Base-by-base conservation (phyloP, 2,888 invertebrate genomes). In the Philopedon plagiatum region DNA sequence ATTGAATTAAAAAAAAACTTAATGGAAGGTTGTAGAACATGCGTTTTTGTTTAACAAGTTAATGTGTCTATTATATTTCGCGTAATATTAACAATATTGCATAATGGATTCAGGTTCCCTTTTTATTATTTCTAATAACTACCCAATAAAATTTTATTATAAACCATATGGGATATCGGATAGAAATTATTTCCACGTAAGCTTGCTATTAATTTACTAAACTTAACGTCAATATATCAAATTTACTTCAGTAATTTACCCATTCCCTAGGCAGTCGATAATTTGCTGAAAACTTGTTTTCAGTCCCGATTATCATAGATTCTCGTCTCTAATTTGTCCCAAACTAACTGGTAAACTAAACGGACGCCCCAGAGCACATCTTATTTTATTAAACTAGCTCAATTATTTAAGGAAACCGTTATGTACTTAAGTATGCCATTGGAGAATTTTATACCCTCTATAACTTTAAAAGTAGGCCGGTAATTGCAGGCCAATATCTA, bases 311-410 rank as follows among this genome's bases (percentile, higher is more conserved):
- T 49, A 49, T 49, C 26, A 49, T 13, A 49, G 49, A 49, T 49
- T 23, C 49, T 26, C 23, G 49, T 49, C 11, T 49, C 23, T 26
- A 49, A 49, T 49, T 49, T 49, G 49, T 49, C 49, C 49, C 26
- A 26, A 49, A 26, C 26, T 49, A 26, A 13, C 26, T 7, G 49
- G 13, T 26, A 49, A 49, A 49, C 26, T 26, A 26, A 49, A 49
- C 13, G 49, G 49, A 49, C 49, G 26, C 49, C 26, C 49, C 49
- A 23, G 26, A 26, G 13, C 49, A n/a, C 13, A 26, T 49, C 26
- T 49, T 49, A 49, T 49, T 49, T n/a, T 49, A 13, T 23, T 13
- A 26, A 26, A 49, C 1, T 26, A 13, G 26, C 23, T 44, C 7
- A 44, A 44, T 19, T n/a, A 44, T 15, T 1, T 44, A 9, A 2